phyloP scores from a whole-genome alignment of 2,888 invertebrate genomes.

The Aplocera efformata region DNA sequence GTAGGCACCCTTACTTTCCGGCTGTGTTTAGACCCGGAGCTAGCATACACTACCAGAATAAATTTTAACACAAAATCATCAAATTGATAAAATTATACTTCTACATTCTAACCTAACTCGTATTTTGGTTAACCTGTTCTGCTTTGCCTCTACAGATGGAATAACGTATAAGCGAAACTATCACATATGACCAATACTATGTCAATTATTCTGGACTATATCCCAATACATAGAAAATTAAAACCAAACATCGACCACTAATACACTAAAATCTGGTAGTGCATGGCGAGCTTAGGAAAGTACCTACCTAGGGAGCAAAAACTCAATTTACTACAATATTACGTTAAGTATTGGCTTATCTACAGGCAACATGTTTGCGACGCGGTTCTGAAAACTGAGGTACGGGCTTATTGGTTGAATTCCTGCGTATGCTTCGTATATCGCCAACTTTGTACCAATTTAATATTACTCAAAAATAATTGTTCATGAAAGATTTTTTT shows the following conservation, averaged over 20 bases:
- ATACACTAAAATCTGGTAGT: conserved; percentile 31
- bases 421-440: too few relatives aligned
- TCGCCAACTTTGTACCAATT: too few relatives aligned
- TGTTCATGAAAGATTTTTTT: too few relatives aligned
- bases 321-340: conserved; percentile 36
- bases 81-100: conserved; percentile 8
- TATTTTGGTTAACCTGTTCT: background rate
- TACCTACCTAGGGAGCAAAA: conserved; percentile 33
- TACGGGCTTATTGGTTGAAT: too few relatives aligned
- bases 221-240: too few relatives aligned
- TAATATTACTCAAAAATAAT: too few relatives aligned
- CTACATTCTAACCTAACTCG: too few relatives aligned
- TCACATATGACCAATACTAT: too few relatives aligned
- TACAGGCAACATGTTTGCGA: conserved; percentile 32
- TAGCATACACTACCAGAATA: conserved; percentile 30
- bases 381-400: conserved; percentile 16
- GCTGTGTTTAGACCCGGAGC: conserved; percentile 9
- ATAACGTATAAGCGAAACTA: too few relatives aligned
- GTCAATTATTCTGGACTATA: too few relatives aligned
- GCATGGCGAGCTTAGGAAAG: conserved; percentile 28
- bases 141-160: too few relatives aligned
- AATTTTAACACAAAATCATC: conserved; percentile 1
- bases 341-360: conserved; percentile 41
- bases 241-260: conserved; percentile 17
- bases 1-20: too few relatives aligned